A percentile compares a stretch with the other conserved stretches of the same genome.
Conservation (phyloP, 2,113 vertebrate species). For the Hystrix cristata region DNA sequence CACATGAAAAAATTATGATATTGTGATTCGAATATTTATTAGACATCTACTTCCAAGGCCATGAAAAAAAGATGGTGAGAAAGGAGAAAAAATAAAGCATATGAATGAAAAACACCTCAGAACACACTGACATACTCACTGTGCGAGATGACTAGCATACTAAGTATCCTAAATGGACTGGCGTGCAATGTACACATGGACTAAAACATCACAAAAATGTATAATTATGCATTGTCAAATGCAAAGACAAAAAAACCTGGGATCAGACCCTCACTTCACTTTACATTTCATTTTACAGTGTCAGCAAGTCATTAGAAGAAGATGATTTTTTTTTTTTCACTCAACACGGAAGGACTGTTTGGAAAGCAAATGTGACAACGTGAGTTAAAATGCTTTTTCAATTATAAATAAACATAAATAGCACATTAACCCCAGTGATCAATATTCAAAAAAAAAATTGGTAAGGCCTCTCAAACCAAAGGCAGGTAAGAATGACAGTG, state of each 20-base stretch:
- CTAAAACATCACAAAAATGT: not conserved
- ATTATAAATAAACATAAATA: too few species aligned
- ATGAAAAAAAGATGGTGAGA: not conserved
- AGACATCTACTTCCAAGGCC: not conserved
- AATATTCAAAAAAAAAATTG: too few species aligned
- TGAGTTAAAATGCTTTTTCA: too few species aligned
- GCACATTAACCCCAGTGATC: too few species aligned
- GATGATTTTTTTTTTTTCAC: not conserved
- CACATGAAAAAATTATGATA: not conserved
- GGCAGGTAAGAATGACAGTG: too few species aligned
- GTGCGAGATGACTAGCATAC: not conserved
- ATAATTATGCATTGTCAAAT: not conserved
- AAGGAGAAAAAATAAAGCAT: not conserved
- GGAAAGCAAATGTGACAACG: too few species aligned
- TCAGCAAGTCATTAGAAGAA: not conserved
- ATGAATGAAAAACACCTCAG: not conserved
- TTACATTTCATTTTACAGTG: not conserved
- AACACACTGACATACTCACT: not conserved
- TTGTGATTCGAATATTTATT: not conserved
- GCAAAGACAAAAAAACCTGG: not conserved
- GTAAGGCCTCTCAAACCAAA: too few species aligned
- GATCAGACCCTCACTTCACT: not conserved
- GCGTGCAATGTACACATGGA: accelerated
- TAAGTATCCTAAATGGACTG: too few species aligned
- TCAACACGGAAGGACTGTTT: not conserved